Percentiles rank a stretch among this genome's conserved stretches.
Evolutionary conservation across 2,888 invertebrate genomes (phyloP).

Genomic region (Abrostola triplasia): DNA sequence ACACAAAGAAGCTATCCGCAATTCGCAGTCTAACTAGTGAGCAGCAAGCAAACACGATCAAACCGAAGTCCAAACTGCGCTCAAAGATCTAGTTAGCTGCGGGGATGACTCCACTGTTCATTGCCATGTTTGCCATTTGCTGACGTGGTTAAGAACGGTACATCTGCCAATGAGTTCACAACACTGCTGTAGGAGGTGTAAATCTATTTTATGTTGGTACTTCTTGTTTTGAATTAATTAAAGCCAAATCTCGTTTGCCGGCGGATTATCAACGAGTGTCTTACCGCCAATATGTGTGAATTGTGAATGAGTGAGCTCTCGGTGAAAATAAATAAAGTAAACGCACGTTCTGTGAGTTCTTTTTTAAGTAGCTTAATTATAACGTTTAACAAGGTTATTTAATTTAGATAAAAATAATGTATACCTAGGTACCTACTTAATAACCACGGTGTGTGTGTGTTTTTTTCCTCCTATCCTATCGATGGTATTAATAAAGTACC

Average conservation of each 20-base stretch:
- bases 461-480: no score
- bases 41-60: slow-evolving; percentile 80
- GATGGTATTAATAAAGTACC: no score
- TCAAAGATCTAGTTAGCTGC: slow-evolving; percentile 86
- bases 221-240: slow-evolving; percentile 59
- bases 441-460: no score
- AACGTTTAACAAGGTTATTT: no score
- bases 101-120: slow-evolving; percentile 74
- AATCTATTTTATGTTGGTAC: slow-evolving; percentile 55
- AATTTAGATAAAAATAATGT: no score
- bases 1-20: slow-evolving; percentile 84
- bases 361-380: no score
- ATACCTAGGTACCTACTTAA: no score
- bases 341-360: no score
- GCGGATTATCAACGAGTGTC: neutral
- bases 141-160: slow-evolving; percentile 60
- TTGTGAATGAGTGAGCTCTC: neutral
- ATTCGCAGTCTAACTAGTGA: slow-evolving; percentile 83
- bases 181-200: slow-evolving; percentile 57
- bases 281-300: neutral
- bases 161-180: slow-evolving; percentile 60
- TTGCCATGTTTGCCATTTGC: slow-evolving; percentile 72
- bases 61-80: slow-evolving; percentile 81
- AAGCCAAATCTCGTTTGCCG: slow-evolving; percentile 41
- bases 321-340: no score